Evolutionary conservation across 2,113 vertebrate genomes (phyloP), one percentile per base, ranked within the genome.

Genomic region (Engraulis encrasicolus): DNA sequence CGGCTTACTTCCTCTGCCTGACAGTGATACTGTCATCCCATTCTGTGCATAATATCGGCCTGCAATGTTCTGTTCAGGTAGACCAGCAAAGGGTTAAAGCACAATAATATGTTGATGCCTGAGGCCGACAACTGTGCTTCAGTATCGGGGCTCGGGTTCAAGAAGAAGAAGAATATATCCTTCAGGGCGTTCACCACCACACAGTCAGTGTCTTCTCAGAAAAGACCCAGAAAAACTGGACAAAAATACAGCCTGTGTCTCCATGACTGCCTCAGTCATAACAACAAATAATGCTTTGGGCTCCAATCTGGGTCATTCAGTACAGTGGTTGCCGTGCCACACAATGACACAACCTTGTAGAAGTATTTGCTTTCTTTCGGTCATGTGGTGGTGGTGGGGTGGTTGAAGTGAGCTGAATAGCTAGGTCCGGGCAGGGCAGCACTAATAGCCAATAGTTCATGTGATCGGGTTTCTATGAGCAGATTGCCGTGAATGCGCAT

Each of bases 331-430:
- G 40, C 40, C 9, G 40, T 74, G 66, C 66, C 27, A 74, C 66
- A 74, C 31, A 74, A 34, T 74, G 66, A 15, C 66, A 34, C 66
- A 74, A 74, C 66, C 66, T 74, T 74, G 66, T 74, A 34, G 12
- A 4, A 74, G 66, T 15, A 74, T 34, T 23, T 27, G 34, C 34
- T 74, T 34, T 23, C 27, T 36, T 15, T 34, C 66, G 12, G 0
- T 74, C 66, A 74, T 34, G 31, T 74, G 66, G 31, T n/a, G n/a
- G n/a, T n/a, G n/a, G n/a, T n/a, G n/a, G n/a, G n/a, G n/a, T n/a
- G n/a, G n/a, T n/a, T n/a, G n/a, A n/a, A n/a, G 23, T 74, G 66
- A 74, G 34, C 66, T 74, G 66, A 74, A 74, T 74, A 34, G 66
- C 58, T 66, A 7, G 23, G 27, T 74, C 27, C 66, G 17, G 66